phyloP scores from a whole-genome alignment of 2,113 vertebrate species.

The Rhabdornis inornatus region DNA sequence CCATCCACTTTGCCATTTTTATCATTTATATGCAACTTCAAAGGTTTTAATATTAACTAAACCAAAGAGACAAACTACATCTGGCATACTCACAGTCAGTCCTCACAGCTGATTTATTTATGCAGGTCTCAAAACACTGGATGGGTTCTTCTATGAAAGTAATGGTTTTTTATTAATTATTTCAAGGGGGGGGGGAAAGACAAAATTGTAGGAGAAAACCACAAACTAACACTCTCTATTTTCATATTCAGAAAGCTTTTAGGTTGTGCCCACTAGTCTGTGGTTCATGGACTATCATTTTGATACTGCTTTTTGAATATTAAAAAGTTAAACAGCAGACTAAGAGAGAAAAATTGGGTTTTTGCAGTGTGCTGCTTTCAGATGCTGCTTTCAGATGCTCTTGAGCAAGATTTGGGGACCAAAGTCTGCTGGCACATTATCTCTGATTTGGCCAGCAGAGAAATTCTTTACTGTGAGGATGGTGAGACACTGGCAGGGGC shows the following conservation, averaged over 20 bases:
- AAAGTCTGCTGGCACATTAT: background rate
- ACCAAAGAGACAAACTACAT: background rate
- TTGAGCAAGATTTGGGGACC: background rate
- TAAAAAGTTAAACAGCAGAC: background rate
- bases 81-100: background rate
- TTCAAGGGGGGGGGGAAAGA: fast-evolving
- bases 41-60: background rate
- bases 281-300: background rate
- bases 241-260: background rate
- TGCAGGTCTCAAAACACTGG: background rate
- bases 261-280: background rate
- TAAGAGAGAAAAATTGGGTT: background rate
- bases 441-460: background rate
- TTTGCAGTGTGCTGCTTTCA: fast-evolving
- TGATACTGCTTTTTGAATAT: background rate
- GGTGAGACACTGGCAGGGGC: background rate
- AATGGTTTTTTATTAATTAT: background rate
- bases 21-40: background rate
- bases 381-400: background rate
- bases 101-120: background rate
- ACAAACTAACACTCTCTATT: background rate
- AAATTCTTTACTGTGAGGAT: background rate
- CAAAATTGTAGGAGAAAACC: background rate
- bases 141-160: background rate
- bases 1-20: background rate